A percentile compares a stretch with the other conserved stretches of the same genome.
Evolutionary conservation across 2,113 vertebrate genomes (phyloP).

Genomic region (Atractosteus spatula): DNA sequence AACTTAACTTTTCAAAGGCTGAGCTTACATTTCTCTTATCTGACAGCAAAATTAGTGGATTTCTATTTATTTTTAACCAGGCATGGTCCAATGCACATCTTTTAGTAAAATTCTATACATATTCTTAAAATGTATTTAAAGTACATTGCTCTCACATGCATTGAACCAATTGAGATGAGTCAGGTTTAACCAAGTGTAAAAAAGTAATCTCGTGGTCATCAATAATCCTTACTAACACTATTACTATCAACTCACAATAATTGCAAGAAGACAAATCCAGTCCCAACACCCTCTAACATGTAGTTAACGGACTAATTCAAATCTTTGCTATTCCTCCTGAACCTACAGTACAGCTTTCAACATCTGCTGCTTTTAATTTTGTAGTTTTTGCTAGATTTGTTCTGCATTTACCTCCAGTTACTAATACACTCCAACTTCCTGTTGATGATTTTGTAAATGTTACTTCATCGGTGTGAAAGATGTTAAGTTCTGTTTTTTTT

Average conservation of each 20-base stretch:
- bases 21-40: too few relatives aligned
- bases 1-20: too few relatives aligned
- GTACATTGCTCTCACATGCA: too few relatives aligned
- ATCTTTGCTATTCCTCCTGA: not conserved
- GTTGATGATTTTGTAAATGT: too few relatives aligned
- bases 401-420: not conserved
- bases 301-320: not conserved
- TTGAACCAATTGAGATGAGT: not conserved
- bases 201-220: not conserved
- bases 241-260: not conserved
- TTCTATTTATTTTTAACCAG: too few relatives aligned
- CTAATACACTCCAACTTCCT: not conserved
- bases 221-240: constrained; percentile 2
- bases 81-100: too few relatives aligned
- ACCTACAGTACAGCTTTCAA: not conserved
- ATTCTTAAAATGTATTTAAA: too few relatives aligned
- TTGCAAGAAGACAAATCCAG: not conserved
- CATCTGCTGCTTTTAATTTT: not conserved
- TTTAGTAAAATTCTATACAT: too few relatives aligned
- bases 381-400: not conserved
- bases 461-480: too few relatives aligned
- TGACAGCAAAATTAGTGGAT: too few relatives aligned
- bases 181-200: not conserved
- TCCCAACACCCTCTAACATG: not conserved
- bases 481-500: too few relatives aligned